Evolutionary conservation across 1,140 invertebrate genomes (phyloP).

Genomic region (Bemisia tabaci): DNA sequence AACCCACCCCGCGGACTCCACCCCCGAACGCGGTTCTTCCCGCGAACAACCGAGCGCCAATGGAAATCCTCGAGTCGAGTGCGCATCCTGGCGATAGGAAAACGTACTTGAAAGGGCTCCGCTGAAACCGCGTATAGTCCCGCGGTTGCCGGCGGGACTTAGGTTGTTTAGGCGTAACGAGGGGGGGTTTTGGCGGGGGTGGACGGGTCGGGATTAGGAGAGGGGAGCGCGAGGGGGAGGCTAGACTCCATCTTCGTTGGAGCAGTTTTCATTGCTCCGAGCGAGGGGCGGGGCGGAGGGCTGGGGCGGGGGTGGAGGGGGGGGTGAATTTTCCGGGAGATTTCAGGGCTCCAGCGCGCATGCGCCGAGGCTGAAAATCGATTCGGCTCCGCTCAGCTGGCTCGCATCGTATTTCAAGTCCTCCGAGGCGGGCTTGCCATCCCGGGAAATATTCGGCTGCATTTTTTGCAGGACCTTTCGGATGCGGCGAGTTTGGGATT

Average conservation of each 20-base stretch:
- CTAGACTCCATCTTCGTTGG: background rate
- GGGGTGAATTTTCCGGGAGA: background rate
- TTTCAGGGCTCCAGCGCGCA: background rate
- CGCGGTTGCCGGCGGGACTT: too few species aligned
- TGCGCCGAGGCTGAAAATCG: background rate
- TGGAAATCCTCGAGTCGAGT: too few species aligned
- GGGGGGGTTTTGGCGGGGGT: background rate
- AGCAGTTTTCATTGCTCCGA: background rate
- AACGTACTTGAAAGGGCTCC: background rate
- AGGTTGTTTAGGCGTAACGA: too few species aligned
- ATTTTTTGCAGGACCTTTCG: too few species aligned
- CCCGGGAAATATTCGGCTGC: too few species aligned
- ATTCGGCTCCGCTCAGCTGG: background rate
- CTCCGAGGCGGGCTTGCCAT: too few species aligned
- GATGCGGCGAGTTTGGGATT: too few species aligned
- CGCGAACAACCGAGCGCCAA: too few species aligned
- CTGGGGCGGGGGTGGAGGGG: background rate
- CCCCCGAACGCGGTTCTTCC: too few species aligned
- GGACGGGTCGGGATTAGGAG: background rate
- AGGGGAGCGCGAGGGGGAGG: background rate
- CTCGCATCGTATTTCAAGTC: too few species aligned
- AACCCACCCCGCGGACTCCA: too few species aligned
- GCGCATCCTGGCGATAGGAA: background rate
- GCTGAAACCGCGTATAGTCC: too few species aligned
- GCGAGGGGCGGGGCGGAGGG: background rate